These are phyloP conservation scores for Agonopterix heracliana DNA, from an alignment of 2,888 invertebrate species.

Conservation along the genomic window DNA sequence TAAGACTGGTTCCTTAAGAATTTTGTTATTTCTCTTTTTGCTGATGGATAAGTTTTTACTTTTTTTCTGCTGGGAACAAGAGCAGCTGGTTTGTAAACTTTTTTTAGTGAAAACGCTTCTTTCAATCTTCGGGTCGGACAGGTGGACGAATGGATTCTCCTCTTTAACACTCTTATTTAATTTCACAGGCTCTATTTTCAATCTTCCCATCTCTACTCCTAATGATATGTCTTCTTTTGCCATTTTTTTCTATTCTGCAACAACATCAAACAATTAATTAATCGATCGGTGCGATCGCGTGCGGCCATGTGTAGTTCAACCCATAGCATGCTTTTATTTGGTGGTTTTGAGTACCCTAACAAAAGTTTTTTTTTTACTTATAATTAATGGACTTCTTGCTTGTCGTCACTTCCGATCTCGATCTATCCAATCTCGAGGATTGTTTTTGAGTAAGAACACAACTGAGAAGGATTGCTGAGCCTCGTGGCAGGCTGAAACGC, in stretches of 20 bases:
- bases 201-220: slow-evolving; percentile 70
- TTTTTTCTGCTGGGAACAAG: slow-evolving; percentile 40
- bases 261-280: too few relatives aligned
- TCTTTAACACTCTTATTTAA: slow-evolving; percentile 31
- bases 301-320: too few relatives aligned
- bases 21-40: slow-evolving; percentile 62
- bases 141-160: slow-evolving; percentile 46
- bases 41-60: slow-evolving; percentile 35
- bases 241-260: slow-evolving; percentile 31
- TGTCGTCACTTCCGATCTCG: too few relatives aligned
- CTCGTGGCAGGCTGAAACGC: too few relatives aligned
- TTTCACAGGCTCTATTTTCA: slow-evolving; percentile 73
- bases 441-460: too few relatives aligned
- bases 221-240: slow-evolving; percentile 66
- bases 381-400: too few relatives aligned
- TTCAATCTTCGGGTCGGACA: slow-evolving; percentile 23
- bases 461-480: too few relatives aligned
- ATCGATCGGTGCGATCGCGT: too few relatives aligned
- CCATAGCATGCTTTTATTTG: too few relatives aligned
- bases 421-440: too few relatives aligned
- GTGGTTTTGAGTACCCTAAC: too few relatives aligned
- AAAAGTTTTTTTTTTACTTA: too few relatives aligned
- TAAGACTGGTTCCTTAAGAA: slow-evolving; percentile 75
- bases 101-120: slow-evolving; percentile 23
- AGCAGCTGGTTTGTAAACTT: slow-evolving; percentile 36